Conservation (phyloP, 2,113 vertebrate genomes). For the Gymnorhina tibicen region DNA sequence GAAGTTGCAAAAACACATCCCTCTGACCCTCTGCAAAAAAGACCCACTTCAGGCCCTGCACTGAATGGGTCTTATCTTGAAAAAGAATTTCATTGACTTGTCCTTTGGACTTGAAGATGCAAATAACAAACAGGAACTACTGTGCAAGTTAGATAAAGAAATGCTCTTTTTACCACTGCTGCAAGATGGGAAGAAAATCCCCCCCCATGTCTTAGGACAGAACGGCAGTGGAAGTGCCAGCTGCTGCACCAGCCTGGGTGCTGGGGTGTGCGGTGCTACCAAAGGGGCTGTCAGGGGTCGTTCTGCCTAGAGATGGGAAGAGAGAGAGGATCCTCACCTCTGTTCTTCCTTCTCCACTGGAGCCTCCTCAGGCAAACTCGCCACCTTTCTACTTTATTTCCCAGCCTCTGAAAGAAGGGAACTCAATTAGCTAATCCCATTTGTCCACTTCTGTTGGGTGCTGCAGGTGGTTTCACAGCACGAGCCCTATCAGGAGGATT, state of each 20-base stretch:
- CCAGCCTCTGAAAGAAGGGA: background rate
- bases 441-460: background rate
- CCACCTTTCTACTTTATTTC: background rate
- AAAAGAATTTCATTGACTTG: background rate
- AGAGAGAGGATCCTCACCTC: rapidly evolving
- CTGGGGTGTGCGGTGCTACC: rapidly evolving
- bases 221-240: background rate
- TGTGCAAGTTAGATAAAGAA: background rate
- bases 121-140: background rate
- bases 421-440: background rate
- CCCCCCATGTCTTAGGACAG: background rate
- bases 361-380: background rate
- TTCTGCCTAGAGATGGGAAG: background rate
- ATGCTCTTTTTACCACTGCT: background rate
- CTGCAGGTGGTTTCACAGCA: background rate
- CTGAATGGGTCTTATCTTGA: background rate
- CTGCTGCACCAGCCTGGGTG: background rate
- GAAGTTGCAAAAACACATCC: background rate
- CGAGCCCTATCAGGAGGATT: background rate
- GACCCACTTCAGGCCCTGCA: background rate
- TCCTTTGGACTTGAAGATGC: background rate
- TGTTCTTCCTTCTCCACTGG: background rate
- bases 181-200: background rate
- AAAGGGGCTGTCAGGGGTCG: rapidly evolving
- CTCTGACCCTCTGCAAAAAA: background rate